Percentiles rank a stretch among this genome's conserved stretches.
Evolutionary conservation across 2,888 invertebrate species (phyloP).

Genomic region (Pseudococcus jackbeardsleyi): DNA sequence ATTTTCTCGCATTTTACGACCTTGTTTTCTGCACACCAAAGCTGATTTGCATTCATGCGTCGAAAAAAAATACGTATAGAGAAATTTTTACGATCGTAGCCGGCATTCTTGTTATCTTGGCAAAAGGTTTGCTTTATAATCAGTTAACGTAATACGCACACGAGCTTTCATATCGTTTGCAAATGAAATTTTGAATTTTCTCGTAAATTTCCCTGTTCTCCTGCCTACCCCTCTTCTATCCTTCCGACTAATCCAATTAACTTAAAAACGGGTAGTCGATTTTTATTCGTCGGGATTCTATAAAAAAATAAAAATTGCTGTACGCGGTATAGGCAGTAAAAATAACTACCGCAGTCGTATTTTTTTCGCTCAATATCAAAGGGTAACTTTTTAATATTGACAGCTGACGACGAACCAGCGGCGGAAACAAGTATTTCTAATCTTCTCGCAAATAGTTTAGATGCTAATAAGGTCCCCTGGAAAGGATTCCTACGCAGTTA

Average conservation of each 20-base stretch:
- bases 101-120: constrained; percentile 44
- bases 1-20: constrained; percentile 17
- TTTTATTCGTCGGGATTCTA: background rate
- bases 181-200: constrained; percentile 38
- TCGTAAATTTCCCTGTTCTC: constrained; percentile 21
- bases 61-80: background rate
- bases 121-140: constrained; percentile 21
- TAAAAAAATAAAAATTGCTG: constrained; percentile 8
- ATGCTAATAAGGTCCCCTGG: background rate
- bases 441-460: background rate
- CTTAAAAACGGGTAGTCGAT: constrained; percentile 28
- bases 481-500: background rate
- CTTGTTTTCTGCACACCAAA: background rate
- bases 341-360: background rate
- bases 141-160: background rate
- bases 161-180: constrained; percentile 30
- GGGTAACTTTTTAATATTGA: constrained; percentile 23
- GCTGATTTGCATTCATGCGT: constrained; percentile 18
- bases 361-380: constrained; percentile 19
- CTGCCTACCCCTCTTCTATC: background rate
- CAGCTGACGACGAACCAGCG: background rate
- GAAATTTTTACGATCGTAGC: constrained; percentile 18
- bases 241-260: constrained; percentile 20
- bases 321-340: background rate
- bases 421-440: background rate